Evolutionary conservation across 1,140 invertebrate genomes (phyloP), one percentile per base, ranked within the genome.

Genomic region (Ceratoteleas bidentatus): DNA sequence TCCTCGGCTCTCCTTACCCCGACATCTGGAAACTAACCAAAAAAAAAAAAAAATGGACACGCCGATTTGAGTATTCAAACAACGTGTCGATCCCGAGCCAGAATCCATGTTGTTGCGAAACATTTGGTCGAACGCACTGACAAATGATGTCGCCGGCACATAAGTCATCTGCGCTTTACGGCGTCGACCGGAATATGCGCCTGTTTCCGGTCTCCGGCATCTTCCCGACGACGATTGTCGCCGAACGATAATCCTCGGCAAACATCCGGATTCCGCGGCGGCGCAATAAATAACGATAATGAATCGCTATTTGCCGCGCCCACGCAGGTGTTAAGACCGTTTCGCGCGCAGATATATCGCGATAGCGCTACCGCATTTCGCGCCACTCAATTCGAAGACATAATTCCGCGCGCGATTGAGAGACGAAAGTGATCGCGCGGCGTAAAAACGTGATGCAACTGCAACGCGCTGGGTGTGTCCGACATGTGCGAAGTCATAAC

Each of bases 201-300:
- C 14, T 16, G 24, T 52, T 69, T 75, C 58, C 72, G 65, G 38
- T 52, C 3, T 9, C 0, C 38, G 16, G 13, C 36, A 40, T 54
- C 68, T 45, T 50, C 45, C 1, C n/a, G 13, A 11, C 66, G 45
- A 61, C 50, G 50, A 77, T n/a, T 64, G 53, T 64, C 52, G 61
- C 4, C 45, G 24, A 16, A 3, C 36, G 62, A 72, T 56, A 56
- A 76, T 79, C 62, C 61, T 24, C 53, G 62, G 11, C 62, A 69
- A 74, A 77, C 74, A 81, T 78, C 79, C 80, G 82, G 82, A 83
- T 85, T 79, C 72, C 60, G 43, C 38, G 14, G 47, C 54, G 52
- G 34, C 58, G 69, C 74, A 72, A 81, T 86, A 83, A 81, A 84
- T 80, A 61, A 72, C 58, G 83, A 84, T 86, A 84, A 84, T 73